A percentile compares a stretch with the other conserved stretches of the same genome.
Evolutionary conservation across 2,888 invertebrate species (phyloP).

Genomic region (Uropetala carovei): DNA sequence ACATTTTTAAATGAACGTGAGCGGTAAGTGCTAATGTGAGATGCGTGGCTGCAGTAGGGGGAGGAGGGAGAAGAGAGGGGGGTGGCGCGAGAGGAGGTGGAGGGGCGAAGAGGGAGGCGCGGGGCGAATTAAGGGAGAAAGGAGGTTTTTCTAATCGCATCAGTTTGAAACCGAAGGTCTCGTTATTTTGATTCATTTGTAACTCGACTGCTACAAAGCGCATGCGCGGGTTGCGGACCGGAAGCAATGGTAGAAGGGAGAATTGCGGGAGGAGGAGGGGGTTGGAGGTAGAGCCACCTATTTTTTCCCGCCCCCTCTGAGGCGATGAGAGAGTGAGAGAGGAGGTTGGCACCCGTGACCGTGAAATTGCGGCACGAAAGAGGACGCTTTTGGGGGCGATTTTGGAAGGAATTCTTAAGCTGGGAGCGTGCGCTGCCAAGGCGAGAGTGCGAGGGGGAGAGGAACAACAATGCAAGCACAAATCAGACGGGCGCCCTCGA

Average conservation of each 20-base stretch:
- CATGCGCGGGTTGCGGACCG: conserved; percentile 38
- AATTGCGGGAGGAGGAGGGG: too few relatives aligned
- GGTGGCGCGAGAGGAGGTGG: neutral
- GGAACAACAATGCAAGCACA: neutral
- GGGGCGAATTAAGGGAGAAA: conserved; percentile 24
- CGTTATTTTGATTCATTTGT: conserved; percentile 20
- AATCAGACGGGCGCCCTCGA: too few relatives aligned
- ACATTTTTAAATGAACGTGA: neutral
- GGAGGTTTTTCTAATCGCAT: conserved; percentile 14
- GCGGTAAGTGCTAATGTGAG: neutral
- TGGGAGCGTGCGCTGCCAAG: neutral
- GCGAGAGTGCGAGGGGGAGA: neutral
- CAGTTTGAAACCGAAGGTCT: conserved; percentile 40
- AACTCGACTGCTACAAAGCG: neutral
- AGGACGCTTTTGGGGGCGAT: neutral
- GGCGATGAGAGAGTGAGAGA: neutral
- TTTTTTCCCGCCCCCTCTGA: too few relatives aligned
- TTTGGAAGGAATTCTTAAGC: neutral
- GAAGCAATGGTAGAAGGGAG: conserved; percentile 31
- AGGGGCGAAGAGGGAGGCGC: neutral
- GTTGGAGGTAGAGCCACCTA: too few relatives aligned
- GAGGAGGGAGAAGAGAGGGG: neutral
- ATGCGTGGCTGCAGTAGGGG: neutral
- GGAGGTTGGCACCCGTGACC: conserved; percentile 46
- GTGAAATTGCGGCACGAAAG: conserved; percentile 16